Percentiles rank a stretch among this genome's conserved stretches.
phyloP scores from a whole-genome alignment of 2,113 vertebrate species.

The Naja naja region DNA sequence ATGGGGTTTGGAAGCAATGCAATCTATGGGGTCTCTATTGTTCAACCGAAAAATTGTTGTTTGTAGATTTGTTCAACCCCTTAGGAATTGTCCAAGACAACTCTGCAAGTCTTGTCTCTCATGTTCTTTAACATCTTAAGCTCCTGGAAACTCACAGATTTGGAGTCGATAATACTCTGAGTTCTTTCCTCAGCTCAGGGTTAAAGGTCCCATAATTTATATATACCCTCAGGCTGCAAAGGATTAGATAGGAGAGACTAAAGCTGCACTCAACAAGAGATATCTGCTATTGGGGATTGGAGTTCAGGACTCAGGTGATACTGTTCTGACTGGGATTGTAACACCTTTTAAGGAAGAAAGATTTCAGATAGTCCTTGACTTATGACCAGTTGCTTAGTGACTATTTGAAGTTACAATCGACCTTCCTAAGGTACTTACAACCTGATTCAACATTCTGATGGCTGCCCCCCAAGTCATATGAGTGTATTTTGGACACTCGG shows the following conservation, averaged over 20 bases:
- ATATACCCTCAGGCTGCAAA: background rate
- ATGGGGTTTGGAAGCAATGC: background rate
- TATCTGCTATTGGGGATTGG: background rate
- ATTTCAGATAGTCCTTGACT: background rate
- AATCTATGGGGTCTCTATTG: background rate
- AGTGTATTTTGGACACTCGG: no score
- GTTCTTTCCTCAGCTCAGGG: background rate
- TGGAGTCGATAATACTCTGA: background rate
- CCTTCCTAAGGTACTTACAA: no score
- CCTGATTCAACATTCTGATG: no score
- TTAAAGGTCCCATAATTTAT: background rate
- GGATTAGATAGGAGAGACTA: background rate
- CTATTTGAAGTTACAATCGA: no score
- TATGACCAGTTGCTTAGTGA: no score
- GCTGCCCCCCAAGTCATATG: no score
- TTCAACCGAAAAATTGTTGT: background rate
- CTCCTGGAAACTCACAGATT: background rate
- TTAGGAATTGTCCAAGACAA: background rate
- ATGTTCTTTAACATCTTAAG: background rate
- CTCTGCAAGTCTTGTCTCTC: background rate
- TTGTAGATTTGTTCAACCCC: background rate
- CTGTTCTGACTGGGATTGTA: background rate
- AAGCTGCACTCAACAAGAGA: background rate
- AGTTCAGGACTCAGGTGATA: background rate
- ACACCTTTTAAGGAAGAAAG: background rate